These are phyloP conservation scores for Agrilus cyanescens DNA, from an alignment of 2,888 invertebrate species.

Conservation along the genomic window DNA sequence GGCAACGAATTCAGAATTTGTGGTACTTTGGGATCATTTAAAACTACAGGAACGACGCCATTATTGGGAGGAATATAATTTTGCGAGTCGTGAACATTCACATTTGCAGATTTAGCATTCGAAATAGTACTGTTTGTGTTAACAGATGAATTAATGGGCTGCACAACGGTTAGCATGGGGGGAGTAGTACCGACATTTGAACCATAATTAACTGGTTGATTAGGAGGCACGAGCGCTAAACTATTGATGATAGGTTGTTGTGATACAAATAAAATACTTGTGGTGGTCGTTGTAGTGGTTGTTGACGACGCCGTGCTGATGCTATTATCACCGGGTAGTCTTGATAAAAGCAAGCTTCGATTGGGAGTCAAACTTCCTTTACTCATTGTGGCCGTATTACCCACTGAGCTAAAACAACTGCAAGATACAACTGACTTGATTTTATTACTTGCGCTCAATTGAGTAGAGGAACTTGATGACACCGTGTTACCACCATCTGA, in stretches of 20 bases:
- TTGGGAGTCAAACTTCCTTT: too few species aligned
- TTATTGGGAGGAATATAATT: slow-evolving; percentile 26
- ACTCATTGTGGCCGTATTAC: too few species aligned
- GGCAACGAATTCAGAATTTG: too few species aligned
- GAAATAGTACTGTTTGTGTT: slow-evolving; percentile 5
- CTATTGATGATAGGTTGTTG: slow-evolving; percentile 14
- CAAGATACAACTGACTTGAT: too few species aligned
- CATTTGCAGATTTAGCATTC: slow-evolving; percentile 9
- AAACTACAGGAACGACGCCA: background rate
- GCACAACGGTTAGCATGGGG: slow-evolving; percentile 23
- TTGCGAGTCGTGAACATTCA: slow-evolving; percentile 18
- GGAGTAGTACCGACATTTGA: slow-evolving; percentile 11
- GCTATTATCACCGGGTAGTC: background rate
- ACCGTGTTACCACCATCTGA: too few species aligned
- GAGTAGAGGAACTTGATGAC: too few species aligned
- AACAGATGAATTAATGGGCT: slow-evolving; percentile 12
- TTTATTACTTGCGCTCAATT: too few species aligned
- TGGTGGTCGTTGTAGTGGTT: slow-evolving; percentile 9
- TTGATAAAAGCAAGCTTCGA: background rate
- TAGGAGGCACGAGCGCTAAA: slow-evolving; percentile 19
- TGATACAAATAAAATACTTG: slow-evolving; percentile 16
- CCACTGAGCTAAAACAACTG: too few species aligned
- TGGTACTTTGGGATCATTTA: too few species aligned
- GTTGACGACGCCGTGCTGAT: slow-evolving; percentile 6
- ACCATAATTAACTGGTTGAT: slow-evolving; percentile 20